Evolutionary conservation across 2,113 vertebrate species (phyloP), one percentile per base, ranked within the genome.

Genomic region (Morone chrysops): DNA sequence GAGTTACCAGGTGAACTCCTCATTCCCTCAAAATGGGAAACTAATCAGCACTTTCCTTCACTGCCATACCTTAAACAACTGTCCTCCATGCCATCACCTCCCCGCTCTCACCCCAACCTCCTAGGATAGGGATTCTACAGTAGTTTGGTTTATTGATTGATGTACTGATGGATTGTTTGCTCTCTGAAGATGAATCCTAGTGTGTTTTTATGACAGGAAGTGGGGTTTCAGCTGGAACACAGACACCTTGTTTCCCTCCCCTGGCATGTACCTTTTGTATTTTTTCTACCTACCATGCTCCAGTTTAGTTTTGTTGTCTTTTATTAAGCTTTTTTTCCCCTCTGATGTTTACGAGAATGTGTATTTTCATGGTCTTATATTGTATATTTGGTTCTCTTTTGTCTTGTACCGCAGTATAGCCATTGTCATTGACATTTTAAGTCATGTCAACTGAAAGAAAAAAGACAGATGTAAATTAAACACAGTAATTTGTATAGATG

Each of bases 381-480:
- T 91, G 74, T 91, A 73, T 82, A 70, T 92, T 71, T 87, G 59
- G 8, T 41, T 76, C 89, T 88, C 22, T 80, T 75, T 84, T 81
- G 84, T 90, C 74, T 85, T 90, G 81, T 89, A 89, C 86, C 85
- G 91, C 83, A 90, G 68, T 92, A 83, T 94, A 92, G 86, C 73
- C 85, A 88, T 84, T 86, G 67, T 82, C 68, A 69, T 71, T 82
- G 50, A 87, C 61, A 81, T 93, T 87, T 88, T 60, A 83, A 90
- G 40, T 90, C 56, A 88, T 89, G 20, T 25, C 78, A 84, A 75
- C 20, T 77, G 75, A 90, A 70, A 63, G 43, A 88, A 88, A 82
- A 80, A 57, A 70, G 38, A 70, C 22, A 70, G 67, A 89, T 90
- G 86, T 67, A 75, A 84, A 94, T 92, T 89, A 94, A 93, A 92